phyloP scores from a whole-genome alignment of 64 coral and sea anemone genomes.

The Stichodactyla helianthus region DNA sequence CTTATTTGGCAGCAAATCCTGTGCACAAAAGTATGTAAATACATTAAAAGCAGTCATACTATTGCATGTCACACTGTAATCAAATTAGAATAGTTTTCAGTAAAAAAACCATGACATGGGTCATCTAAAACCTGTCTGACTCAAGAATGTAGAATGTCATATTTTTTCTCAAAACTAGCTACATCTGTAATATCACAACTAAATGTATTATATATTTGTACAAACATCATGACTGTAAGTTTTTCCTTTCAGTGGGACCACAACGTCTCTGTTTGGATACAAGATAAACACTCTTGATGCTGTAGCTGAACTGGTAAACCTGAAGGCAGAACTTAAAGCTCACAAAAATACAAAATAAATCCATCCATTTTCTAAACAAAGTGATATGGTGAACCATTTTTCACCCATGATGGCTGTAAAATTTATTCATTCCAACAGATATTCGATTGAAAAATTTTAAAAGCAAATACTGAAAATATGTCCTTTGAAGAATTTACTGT shows the following conservation, averaged over 20 bases:
- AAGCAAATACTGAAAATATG: not conserved
- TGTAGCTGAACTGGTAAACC: constrained; percentile 48
- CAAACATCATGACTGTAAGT: not conserved
- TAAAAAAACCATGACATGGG: no score
- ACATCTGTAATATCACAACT: no score
- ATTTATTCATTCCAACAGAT: not conserved
- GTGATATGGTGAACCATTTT: not conserved
- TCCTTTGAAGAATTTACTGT: not conserved
- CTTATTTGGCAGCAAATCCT: no score
- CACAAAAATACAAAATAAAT: not conserved
- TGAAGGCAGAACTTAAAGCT: constrained; percentile 57
- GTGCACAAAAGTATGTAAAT: no score
- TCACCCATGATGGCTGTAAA: not conserved
- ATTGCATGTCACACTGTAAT: no score
- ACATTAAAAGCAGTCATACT: no score
- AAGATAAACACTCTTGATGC: constrained; percentile 81
- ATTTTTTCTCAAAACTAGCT: no score
- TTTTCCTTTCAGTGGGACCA: constrained; percentile 78
- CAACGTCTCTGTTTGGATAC: constrained; percentile 98
- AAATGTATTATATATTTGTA: no score
- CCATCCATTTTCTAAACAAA: not conserved
- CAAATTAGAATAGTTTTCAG: no score
- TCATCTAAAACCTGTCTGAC: no score
- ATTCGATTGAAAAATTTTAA: not conserved
- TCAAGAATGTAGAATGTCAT: no score